Conservation (phyloP, 2,113 vertebrate species). For the Tyto alba region DNA sequence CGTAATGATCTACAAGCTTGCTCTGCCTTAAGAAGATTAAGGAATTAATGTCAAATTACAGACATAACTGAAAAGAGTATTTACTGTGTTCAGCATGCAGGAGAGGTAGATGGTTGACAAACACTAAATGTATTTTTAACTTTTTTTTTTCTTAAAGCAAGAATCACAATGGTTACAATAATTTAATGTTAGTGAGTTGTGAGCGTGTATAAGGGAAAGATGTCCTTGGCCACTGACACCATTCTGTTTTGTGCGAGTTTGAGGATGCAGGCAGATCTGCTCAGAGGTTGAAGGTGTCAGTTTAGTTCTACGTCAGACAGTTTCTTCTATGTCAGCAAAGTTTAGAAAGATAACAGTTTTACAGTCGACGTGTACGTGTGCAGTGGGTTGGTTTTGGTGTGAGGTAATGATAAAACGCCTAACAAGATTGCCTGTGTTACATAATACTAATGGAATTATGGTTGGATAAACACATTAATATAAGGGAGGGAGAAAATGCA, state of each 20-base stretch:
- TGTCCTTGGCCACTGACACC: not conserved
- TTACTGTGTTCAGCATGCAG: not conserved
- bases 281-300: not conserved
- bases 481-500: not conserved
- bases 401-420: slow-evolving; percentile 1
- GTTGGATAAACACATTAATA: slow-evolving; percentile 43
- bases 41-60: slow-evolving; percentile 57
- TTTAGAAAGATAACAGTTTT: not conserved
- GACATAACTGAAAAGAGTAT: slow-evolving; percentile 34
- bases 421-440: slow-evolving; percentile 56
- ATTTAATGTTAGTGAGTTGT: not conserved
- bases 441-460: slow-evolving; percentile 49
- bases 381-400: not conserved
- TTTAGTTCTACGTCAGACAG: not conserved
- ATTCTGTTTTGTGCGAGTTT: not conserved
- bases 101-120: not conserved
- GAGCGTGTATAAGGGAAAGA: not conserved
- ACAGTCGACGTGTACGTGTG: not conserved
- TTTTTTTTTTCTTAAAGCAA: not conserved
- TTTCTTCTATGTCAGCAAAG: not conserved
- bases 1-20: slow-evolving; percentile 10
- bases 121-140: not conserved
- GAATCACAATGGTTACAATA: fast-evolving
- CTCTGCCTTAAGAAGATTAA: slow-evolving; percentile 57
- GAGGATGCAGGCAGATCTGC: not conserved